A percentile compares a stretch with the other conserved stretches of the same genome.
phyloP scores from a whole-genome alignment of 1,140 invertebrate species.

The Cylas formicarius region DNA sequence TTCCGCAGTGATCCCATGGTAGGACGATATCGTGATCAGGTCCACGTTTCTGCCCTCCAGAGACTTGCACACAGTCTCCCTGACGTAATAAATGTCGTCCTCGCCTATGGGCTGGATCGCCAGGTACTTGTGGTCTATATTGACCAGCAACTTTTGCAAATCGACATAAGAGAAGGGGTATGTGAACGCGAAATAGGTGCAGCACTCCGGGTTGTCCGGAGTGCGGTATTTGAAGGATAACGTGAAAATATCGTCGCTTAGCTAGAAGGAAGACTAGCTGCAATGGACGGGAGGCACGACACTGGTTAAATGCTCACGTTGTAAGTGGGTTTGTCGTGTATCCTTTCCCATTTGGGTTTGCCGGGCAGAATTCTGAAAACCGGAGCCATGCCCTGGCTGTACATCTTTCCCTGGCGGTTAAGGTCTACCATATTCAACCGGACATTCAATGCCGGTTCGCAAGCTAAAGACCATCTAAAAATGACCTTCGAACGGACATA shows the following conservation, averaged over 20 bases:
- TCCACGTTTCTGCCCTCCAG: slow-evolving; percentile 79
- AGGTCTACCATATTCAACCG: slow-evolving; percentile 82
- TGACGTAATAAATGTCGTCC: slow-evolving; percentile 78
- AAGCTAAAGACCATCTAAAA: slow-evolving; percentile 40
- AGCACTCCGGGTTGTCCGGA: slow-evolving; percentile 62
- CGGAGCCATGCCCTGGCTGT: slow-evolving; percentile 84
- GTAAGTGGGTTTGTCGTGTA: slow-evolving; percentile 62
- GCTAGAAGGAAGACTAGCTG: slow-evolving; percentile 48
- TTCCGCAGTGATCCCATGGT: slow-evolving; percentile 64
- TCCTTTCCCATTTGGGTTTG: slow-evolving; percentile 71
- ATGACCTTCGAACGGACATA: slow-evolving; percentile 1
- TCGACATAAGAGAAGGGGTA: slow-evolving; percentile 85
- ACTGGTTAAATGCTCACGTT: slow-evolving; percentile 45
- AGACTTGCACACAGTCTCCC: slow-evolving; percentile 75
- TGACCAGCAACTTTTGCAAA: slow-evolving; percentile 61
- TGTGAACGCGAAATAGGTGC: slow-evolving; percentile 85
- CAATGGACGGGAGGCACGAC: neutral
- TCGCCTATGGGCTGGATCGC: slow-evolving; percentile 31
- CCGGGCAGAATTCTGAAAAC: slow-evolving; percentile 64
- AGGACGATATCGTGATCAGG: slow-evolving; percentile 79
- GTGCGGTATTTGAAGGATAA: slow-evolving; percentile 73
- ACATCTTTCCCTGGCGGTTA: slow-evolving; percentile 85
- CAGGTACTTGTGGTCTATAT: slow-evolving; percentile 55
- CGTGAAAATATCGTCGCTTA: slow-evolving; percentile 64
- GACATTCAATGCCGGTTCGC: slow-evolving; percentile 50